phyloP scores from a whole-genome alignment of 2,888 invertebrate species.

The Acleris sparsana region DNA sequence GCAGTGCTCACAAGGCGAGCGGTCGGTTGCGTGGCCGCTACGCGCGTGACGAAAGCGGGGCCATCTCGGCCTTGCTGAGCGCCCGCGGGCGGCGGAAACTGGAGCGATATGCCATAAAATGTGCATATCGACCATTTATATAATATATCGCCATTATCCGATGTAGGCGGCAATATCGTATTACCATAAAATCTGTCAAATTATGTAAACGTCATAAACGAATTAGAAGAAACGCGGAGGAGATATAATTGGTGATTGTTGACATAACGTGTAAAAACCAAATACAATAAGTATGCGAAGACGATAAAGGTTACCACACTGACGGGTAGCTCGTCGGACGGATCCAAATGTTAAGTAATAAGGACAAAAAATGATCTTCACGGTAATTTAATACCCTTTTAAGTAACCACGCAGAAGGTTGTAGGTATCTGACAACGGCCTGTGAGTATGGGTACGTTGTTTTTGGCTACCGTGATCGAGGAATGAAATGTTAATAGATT shows the following conservation, averaged over 20 bases:
- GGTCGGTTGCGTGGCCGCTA: slow-evolving; percentile 45
- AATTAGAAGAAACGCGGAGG: slow-evolving; percentile 9
- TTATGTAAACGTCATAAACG: slow-evolving; percentile 26
- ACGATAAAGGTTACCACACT: not conserved
- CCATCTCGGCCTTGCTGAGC: slow-evolving; percentile 57
- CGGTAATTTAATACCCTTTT: no score
- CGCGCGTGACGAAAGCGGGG: slow-evolving; percentile 58
- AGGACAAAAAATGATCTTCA: not conserved
- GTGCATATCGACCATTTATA: slow-evolving; percentile 38
- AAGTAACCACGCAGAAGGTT: slow-evolving; percentile 15
- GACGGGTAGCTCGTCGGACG: not conserved
- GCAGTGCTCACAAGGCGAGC: slow-evolving; percentile 28
- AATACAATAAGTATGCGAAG: slow-evolving; percentile 9
- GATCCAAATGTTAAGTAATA: slow-evolving; percentile 6
- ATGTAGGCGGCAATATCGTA: slow-evolving; percentile 36
- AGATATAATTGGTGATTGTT: slow-evolving; percentile 13
- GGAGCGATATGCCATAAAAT: slow-evolving; percentile 46
- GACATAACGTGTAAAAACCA: slow-evolving; percentile 17
- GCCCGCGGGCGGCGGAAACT: slow-evolving; percentile 47
- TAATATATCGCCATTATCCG: slow-evolving; percentile 45
- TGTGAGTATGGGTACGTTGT: slow-evolving; percentile 4
- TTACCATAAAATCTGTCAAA: slow-evolving; percentile 20
- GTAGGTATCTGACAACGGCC: slow-evolving; percentile 1
- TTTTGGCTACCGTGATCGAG: slow-evolving; percentile 5
- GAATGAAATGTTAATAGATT: slow-evolving; percentile 14